Percentiles rank a stretch among this genome's conserved stretches.
Conservation (phyloP, 2,888 invertebrate genomes). For the Diarsia brunnea region DNA sequence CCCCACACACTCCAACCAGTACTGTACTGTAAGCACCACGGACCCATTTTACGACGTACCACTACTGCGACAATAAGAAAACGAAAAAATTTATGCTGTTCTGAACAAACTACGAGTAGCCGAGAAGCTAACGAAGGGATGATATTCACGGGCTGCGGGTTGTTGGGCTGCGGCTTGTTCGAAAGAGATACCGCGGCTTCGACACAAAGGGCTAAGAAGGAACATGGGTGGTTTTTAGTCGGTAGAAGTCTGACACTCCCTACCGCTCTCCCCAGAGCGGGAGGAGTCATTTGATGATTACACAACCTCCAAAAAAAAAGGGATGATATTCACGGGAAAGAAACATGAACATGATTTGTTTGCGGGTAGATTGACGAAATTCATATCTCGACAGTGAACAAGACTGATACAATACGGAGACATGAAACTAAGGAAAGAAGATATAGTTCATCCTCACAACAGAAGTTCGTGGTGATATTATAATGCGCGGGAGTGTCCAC, state of each 20-base stretch:
- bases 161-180: too few relatives aligned
- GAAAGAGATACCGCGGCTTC: too few relatives aligned
- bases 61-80: neutral
- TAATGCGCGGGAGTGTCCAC: neutral
- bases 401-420: neutral
- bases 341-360: neutral
- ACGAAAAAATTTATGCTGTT: neutral
- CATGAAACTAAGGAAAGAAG: neutral
- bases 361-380: neutral
- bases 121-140: neutral
- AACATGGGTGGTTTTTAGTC: too few relatives aligned
- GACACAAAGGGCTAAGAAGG: too few relatives aligned
- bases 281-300: too few relatives aligned
- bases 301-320: neutral
- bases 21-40: neutral
- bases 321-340: neutral
- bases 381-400: neutral
- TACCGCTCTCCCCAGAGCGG: too few relatives aligned
- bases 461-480: neutral
- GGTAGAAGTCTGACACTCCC: too few relatives aligned
- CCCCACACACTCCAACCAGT: neutral
- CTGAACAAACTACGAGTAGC: neutral
- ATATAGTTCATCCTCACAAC: neutral
- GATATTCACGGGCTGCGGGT: neutral
- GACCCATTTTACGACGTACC: too few relatives aligned